Conservation (phyloP, 1,140 invertebrate genomes). For the Protaetia brevitarsis region DNA sequence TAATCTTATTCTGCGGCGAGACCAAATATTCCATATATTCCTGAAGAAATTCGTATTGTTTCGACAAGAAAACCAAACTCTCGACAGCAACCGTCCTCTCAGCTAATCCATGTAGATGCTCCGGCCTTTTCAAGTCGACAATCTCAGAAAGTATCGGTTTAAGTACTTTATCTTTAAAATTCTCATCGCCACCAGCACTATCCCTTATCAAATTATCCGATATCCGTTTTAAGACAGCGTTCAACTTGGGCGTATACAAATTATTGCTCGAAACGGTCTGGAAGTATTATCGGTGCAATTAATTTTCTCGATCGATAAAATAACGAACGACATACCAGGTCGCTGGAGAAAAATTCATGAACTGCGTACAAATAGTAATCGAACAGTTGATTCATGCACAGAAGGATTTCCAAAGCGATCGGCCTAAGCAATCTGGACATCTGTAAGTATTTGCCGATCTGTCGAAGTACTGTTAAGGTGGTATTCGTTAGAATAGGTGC, state of each 20-base stretch:
- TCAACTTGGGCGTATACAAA: slow-evolving; percentile 66
- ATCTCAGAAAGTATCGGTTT: slow-evolving; percentile 66
- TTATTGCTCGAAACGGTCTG: slow-evolving; percentile 53
- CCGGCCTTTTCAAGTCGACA: slow-evolving; percentile 68
- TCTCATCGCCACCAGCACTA: slow-evolving; percentile 36
- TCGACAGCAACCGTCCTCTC: slow-evolving; percentile 90
- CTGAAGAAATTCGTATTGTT: slow-evolving; percentile 80
- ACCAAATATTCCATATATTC: slow-evolving; percentile 77
- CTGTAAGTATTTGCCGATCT: slow-evolving; percentile 91
- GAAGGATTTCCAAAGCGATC: slow-evolving; percentile 88
- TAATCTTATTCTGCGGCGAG: slow-evolving; percentile 59
- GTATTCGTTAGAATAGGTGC: slow-evolving; percentile 73
- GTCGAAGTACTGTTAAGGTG: slow-evolving; percentile 84
- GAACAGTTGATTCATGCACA: slow-evolving; percentile 89
- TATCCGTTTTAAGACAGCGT: slow-evolving; percentile 72
- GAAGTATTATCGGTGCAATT: slow-evolving; percentile 27
- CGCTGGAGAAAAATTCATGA: slow-evolving; percentile 82
- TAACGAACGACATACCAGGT: slow-evolving; percentile 58
- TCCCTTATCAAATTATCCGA: slow-evolving; percentile 55
- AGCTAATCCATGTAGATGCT: slow-evolving; percentile 74
- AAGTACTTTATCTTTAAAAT: slow-evolving; percentile 50
- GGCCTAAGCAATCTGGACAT: slow-evolving; percentile 89
- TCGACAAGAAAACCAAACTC: slow-evolving; percentile 84
- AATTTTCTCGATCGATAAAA: not conserved
- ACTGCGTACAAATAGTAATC: slow-evolving; percentile 94